Percentiles rank a stretch among this genome's conserved stretches.
Evolutionary conservation across 2,797 vertebrate genomes (phyloP).

Genomic region (Sebastes diploproa): DNA sequence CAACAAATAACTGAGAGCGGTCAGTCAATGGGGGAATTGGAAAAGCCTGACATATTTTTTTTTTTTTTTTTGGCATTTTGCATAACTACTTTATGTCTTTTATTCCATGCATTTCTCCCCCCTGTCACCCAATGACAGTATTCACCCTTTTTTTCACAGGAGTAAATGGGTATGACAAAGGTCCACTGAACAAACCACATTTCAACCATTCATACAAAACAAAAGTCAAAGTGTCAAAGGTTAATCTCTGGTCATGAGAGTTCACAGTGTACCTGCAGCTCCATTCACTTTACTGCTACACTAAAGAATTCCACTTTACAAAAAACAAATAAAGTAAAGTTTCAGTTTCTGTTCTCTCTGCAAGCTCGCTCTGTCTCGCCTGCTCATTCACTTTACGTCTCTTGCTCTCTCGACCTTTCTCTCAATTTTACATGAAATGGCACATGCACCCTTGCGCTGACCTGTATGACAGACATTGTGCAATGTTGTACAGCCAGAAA

Average conservation of each 20-base stretch:
- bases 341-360: constrained; percentile 14
- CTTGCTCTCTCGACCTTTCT: not conserved
- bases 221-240: constrained; percentile 1
- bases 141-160: not conserved
- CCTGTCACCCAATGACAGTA: not conserved
- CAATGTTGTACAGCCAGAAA: not conserved
- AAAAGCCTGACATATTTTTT: not conserved
- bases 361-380: constrained; percentile 19
- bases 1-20: not conserved
- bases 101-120: not conserved
- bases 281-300: not conserved
- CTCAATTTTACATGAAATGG: constrained; percentile 7
- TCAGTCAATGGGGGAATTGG: not conserved
- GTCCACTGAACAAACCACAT: not conserved
- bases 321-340: not conserved
- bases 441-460: not conserved
- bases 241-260: not conserved
- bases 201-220: constrained; percentile 1
- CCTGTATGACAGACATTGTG: not conserved
- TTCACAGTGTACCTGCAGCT: not conserved
- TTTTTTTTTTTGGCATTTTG: not conserved
- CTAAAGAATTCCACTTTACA: not conserved
- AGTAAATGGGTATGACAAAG: not conserved
- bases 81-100: not conserved
- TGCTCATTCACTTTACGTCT: constrained; percentile 4